Evolutionary conservation across 2,113 vertebrate genomes (phyloP), one percentile per base, ranked within the genome.

Genomic region (Lethenteron reissneri): DNA sequence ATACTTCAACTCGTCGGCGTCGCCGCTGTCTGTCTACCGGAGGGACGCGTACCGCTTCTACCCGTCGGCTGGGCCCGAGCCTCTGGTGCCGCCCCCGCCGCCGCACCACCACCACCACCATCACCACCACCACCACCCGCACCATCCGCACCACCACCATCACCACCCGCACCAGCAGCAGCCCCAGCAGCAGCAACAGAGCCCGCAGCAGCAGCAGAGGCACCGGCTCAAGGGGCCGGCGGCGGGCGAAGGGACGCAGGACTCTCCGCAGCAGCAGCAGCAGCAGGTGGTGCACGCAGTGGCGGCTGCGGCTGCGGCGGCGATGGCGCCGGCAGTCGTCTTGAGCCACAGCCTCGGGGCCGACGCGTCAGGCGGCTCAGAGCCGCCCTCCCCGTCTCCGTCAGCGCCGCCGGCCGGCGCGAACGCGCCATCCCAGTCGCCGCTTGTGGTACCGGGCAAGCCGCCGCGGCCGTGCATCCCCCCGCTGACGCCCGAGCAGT

Each of bases 401-500:
- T 77, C 0, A 81, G 83, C 1, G 81, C 15, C 81, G 87, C 64
- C n/a, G 64, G 8, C 60, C 64, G 60, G 57, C 72, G 13, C 60
- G 58, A 41, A 60, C 71, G 64, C 25, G 1, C 84, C 87, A 11
- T 84, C 87, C 57, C 91, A 86, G 77, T 95, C 90, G 79, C 89
- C 92, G 0, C 78, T 87, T 0, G 96, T 94, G 0, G 88, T 92
- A 75, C 90, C 90, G 0, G 85, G 94, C 5, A 84, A 68, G 25
- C 64, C 88, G 9, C 85, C 95, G 57, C 92, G 92, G 77, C 94
- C 94, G 73, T 95, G 91, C 0, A 92, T 97, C 72, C 92, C 94
- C 0, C 94, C 94, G 0, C 84, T 99, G 78, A 99, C 94, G 0
- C 92, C 94, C 0, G 94, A 99, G 79, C 94, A 99, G 83, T 99